Base-by-base conservation (phyloP, 2,888 invertebrate genomes). In the Dicycla oo region DNA sequence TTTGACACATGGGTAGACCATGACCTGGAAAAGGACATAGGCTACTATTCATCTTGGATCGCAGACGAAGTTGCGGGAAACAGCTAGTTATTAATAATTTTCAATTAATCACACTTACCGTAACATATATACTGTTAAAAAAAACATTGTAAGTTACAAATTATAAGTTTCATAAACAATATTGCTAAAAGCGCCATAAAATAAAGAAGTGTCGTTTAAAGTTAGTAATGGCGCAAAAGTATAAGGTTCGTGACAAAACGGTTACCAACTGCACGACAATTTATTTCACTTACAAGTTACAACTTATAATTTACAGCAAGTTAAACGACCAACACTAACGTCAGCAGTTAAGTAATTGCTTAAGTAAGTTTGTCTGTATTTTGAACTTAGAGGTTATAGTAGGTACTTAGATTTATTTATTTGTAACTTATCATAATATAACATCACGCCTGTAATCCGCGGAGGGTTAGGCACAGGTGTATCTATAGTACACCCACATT, bases 271-370 rank as follows among this genome's bases (percentile, higher is more conserved):
- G 80, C 75, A 57, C 53, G 75, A 58, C 78, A 57, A 75, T 69
- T 69, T 66, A 75, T 78, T 58, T 78, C 76, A 80, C 69, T 80
- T 80, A 80, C 47, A 57, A 75, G 26, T 80, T 80, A 69, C 13
- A 68, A 60, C 53, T 73, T 49, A 79, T 11, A 75, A 51, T 60
- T 78, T 54, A 80, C 26, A 51, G 45, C 15, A 78, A 68, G 58
- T 79, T 74, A 49, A 62, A 79, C 58, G 58, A 63, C 58, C 49
- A 49, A 47, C 49, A 34, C 49, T 74, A 60, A n/a, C 45, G 54
- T 23, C 43, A 38, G 57, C 20, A 18, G 34, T 43, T 53, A 73
- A 73, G 57, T 79, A 62, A 80, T 77, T 58, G 43, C 53, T 51
- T 10, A 45, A 75, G 13, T 54, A 43, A 62, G 34, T 62, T 77